Base-by-base conservation (phyloP, 30 jellyfish, hydroid and myxozoan species). In the Aurelia aurita region DNA sequence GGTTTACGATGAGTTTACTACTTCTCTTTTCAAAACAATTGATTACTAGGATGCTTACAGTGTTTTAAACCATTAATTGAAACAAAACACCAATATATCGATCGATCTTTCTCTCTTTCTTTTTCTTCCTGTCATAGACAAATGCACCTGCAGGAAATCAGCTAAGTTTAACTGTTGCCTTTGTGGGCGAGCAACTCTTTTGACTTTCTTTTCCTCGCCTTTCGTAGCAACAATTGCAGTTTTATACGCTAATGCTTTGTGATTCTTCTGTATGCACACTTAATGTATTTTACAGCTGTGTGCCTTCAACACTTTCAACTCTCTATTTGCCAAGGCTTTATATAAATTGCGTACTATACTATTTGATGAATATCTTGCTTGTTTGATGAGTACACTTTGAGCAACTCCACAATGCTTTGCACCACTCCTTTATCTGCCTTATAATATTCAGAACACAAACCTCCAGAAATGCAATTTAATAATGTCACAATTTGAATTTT, bases 1-100 rank as follows among this genome's bases (percentile, higher is more conserved):
- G 89, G 80, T 63, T 77, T 77, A 77, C 60, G 79, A 22, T n/a
- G 32, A 21, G 72, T 77, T 39, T 58, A 77, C 79, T 59, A 77
- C 80, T 77, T 60, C 1, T 47, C 62, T 74, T 53, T 74, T 74
- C 86, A 74, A 54, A 55, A 57, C 74, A 74, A 54, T 44, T 57
- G 75, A 74, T 23, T 58, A 46, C 49, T 45, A 29, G 86, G 26
- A 35, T 22, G 63, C 74, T 55, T 45, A 12, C 43, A 58, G 16
- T 58, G 27, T 20, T 23, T 59, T 57, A 53, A 74, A 72, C 46
- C 64, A 55, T 12, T 49, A 59, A 31, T 73, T 35, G 72, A 74
- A 58, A 58, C 71, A 74, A 74, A 35, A 39, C 71, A 16, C 2
- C 21, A 21, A 55, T 18, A 15, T 57, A 64, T 58, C 58, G 86